Evolutionary conservation across 92 coral and sea anemone species (phyloP).

Genomic region (Scolanthus callimorphus): DNA sequence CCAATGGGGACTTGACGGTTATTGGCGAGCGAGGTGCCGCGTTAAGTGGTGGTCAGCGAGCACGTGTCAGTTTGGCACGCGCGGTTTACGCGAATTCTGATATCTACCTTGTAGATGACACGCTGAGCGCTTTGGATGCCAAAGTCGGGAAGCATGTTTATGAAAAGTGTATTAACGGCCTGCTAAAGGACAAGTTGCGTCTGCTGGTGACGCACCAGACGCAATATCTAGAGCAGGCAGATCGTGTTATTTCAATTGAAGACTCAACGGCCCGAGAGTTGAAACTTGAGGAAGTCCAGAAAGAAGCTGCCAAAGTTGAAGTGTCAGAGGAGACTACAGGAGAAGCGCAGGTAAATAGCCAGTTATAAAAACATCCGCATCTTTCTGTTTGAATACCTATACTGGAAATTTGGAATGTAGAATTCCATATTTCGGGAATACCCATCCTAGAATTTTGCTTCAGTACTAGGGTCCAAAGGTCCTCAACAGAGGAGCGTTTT

Average conservation of each 20-base stretch:
- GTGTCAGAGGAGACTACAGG: no score
- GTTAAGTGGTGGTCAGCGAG: conserved; percentile 30
- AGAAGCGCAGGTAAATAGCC: no score
- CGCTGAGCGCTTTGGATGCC: conserved; percentile 23
- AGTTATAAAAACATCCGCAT: no score
- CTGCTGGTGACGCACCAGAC: conserved; percentile 17
- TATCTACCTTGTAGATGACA: neutral
- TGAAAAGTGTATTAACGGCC: conserved; percentile 9
- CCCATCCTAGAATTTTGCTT: no score
- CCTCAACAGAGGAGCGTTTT: no score
- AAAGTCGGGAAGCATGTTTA: conserved; percentile 18
- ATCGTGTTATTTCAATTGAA: conserved; percentile 7
- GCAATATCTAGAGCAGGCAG: conserved; percentile 10
- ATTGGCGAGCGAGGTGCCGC: conserved; percentile 14
- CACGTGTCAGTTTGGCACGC: conserved; percentile 23
- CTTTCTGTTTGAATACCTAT: no score
- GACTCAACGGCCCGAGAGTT: neutral
- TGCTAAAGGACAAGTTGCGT: conserved; percentile 4
- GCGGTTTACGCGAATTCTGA: conserved; percentile 19
- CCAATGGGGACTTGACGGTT: conserved; percentile 14
- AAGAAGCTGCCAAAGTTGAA: no score
- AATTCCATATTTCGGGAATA: no score
- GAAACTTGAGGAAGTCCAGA: neutral
- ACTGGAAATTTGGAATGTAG: no score
- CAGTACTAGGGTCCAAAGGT: no score